phyloP scores from a whole-genome alignment of 2,797 vertebrate species.

The Synanceia verrucosa region DNA sequence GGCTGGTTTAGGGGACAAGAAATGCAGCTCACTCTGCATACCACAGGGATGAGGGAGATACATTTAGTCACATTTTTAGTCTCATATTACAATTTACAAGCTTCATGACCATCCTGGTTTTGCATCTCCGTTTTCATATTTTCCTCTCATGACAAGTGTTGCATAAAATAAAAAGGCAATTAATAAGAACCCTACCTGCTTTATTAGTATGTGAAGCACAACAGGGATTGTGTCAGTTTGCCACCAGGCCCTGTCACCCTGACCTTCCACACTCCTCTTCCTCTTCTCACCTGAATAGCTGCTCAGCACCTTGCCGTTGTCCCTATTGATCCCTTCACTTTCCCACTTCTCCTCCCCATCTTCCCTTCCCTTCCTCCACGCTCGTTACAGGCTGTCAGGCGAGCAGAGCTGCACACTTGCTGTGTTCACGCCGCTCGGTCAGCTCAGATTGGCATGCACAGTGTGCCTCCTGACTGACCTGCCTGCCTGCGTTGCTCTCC shows the following conservation, averaged over 20 bases:
- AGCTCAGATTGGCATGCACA: constrained; percentile 79
- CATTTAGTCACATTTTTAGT: constrained; percentile 20
- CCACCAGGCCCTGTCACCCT: constrained; percentile 46
- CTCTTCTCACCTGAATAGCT: constrained; percentile 61
- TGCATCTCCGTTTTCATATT: constrained; percentile 19
- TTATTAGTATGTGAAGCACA: constrained; percentile 53
- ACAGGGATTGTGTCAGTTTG: constrained; percentile 27
- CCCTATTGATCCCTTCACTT: constrained; percentile 64
- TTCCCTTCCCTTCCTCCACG: constrained; percentile 26
- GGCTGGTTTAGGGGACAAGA: constrained; percentile 45
- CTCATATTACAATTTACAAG: constrained; percentile 31
- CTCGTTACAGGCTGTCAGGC: constrained; percentile 64
- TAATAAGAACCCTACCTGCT: constrained; percentile 15
- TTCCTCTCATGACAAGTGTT: constrained; percentile 12
- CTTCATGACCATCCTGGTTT: constrained; percentile 11
- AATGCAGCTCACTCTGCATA: constrained; percentile 41
- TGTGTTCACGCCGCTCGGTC: constrained; percentile 67
- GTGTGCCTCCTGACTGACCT: constrained; percentile 70
- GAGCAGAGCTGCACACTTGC: constrained; percentile 51
- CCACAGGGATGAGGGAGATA: constrained; percentile 21
- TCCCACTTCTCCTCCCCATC: constrained; percentile 45
- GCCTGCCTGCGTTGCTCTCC: constrained; percentile 71
- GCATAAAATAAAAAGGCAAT: constrained; percentile 40
- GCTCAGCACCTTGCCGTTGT: constrained; percentile 49
- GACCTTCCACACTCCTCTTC: constrained; percentile 18